Evolutionary conservation across 2,113 vertebrate genomes (phyloP).

Genomic region (Aptenodytes forsteri): DNA sequence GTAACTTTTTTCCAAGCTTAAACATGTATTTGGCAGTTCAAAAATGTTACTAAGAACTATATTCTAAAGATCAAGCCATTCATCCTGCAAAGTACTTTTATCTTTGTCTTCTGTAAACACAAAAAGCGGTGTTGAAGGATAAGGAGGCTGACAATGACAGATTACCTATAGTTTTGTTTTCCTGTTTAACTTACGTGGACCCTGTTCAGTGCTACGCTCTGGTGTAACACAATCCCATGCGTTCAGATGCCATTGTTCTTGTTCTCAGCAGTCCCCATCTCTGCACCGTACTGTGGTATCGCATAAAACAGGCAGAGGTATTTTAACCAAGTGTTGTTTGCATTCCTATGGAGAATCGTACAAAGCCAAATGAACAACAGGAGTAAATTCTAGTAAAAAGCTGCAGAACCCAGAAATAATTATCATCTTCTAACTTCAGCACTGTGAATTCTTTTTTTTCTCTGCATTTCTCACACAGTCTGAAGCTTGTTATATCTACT

Average conservation of each 20-base stretch:
- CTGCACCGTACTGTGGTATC: background rate
- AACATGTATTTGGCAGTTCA: slow-evolving; percentile 5
- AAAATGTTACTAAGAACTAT: background rate
- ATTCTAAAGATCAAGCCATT: background rate
- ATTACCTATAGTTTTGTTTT: slow-evolving; percentile 55
- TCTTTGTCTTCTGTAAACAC: slow-evolving; percentile 42
- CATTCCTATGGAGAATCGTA: background rate
- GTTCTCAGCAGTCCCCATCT: background rate
- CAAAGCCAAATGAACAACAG: background rate
- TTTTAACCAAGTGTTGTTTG: background rate
- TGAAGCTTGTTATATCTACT: background rate
- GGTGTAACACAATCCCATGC: slow-evolving; percentile 11
- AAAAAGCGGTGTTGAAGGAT: background rate
- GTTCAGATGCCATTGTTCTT: background rate
- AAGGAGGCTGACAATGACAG: slow-evolving; percentile 58
- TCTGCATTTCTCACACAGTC: background rate
- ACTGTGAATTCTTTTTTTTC: background rate
- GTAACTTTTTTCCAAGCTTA: background rate
- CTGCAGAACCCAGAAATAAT: background rate
- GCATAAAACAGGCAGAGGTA: background rate
- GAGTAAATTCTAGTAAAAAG: background rate
- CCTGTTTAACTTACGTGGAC: slow-evolving; percentile 44
- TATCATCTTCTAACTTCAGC: background rate
- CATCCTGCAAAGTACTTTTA: slow-evolving; percentile 28
- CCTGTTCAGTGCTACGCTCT: background rate